Evolutionary conservation across 2,797 vertebrate species (phyloP), one percentile per base, ranked within the genome.

Genomic region (Gila robusta): DNA sequence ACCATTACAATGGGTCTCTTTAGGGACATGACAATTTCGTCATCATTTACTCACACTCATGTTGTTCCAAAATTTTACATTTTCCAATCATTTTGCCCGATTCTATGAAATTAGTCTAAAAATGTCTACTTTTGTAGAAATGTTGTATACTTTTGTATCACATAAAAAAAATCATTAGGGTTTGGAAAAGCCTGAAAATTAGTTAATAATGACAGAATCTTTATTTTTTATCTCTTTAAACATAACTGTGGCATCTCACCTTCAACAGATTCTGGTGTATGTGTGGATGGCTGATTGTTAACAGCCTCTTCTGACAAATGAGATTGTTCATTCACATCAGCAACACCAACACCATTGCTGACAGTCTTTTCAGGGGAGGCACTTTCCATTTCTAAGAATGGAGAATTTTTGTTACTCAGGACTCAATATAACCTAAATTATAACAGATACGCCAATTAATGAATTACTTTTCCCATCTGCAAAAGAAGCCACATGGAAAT

Each of bases 341-440:
- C 69, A 52, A 73, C 79, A 7, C 16, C n/a, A 32, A 47, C 56
- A 39, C 62, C 84, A 83, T 59, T 79, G 82, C 79, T 85, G 78
- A 69, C 67, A 49, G 62, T 76, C 71, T 86, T 76, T 54, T 86
- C 70, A 39, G 69, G 62, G 82, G 87, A 86, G 54, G 83, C 66
- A 77, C 84, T 84, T 78, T 88, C 87, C 81, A 87, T 91, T 52
- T 86, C 84, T 86, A 86, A 67, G n/a, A 64, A 79, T 12, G 11
- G 44, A 64, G 69, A 39, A 67, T 37, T 71, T 21, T 47, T 5
- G 21, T 79, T 62, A 85, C 19, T 47, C 10, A 39, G 9, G 12
- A 67, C 26, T 76, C 39, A 78, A 78, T 77, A 77, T 39, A 16
- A n/a, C 32, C 35, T n/a, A 0, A 49, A 16, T 59, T 78, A n/a